Conservation (phyloP, 2,797 vertebrate species). For the Telmatherina bonti region DNA sequence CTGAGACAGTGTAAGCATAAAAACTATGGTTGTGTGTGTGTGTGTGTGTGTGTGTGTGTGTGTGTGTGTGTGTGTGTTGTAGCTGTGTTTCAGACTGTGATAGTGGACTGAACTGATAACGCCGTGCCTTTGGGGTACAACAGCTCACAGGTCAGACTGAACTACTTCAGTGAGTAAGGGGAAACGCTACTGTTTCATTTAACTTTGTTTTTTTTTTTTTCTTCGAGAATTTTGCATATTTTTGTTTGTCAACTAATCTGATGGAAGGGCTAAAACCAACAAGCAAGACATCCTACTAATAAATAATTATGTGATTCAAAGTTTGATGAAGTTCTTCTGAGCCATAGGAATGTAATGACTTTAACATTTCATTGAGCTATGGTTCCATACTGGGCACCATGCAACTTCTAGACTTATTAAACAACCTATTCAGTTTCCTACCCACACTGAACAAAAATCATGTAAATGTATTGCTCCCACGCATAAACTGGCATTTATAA, state of each 20-base stretch:
- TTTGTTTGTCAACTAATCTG: slow-evolving; percentile 6
- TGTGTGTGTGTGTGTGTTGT: slow-evolving; percentile 48
- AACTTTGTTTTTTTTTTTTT: slow-evolving; percentile 22
- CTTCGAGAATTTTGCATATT: slow-evolving; percentile 5
- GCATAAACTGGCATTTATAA: too few species aligned
- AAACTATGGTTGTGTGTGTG: slow-evolving; percentile 48
- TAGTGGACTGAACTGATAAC: slow-evolving; percentile 55
- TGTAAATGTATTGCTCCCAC: too few species aligned
- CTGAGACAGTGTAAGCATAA: slow-evolving; percentile 72
- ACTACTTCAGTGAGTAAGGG: slow-evolving; percentile 41
- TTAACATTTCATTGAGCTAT: background rate
- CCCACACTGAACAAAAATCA: too few species aligned
- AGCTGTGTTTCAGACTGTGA: slow-evolving; percentile 52
- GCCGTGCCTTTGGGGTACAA: slow-evolving; percentile 64
- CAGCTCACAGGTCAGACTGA: slow-evolving; percentile 47
- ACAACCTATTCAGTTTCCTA: too few species aligned
- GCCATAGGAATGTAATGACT: background rate
- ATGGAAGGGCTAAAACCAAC: background rate
- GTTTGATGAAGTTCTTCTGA: slow-evolving; percentile 2
- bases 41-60: slow-evolving; percentile 52
- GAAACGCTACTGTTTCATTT: slow-evolving; percentile 1
- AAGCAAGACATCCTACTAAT: background rate
- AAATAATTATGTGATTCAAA: slow-evolving; percentile 9
- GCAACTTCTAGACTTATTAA: too few species aligned
- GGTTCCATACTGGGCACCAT: background rate